These are phyloP conservation scores for Alligator sinensis DNA, from an alignment of 2,113 vertebrate species.

Conservation along the genomic window DNA sequence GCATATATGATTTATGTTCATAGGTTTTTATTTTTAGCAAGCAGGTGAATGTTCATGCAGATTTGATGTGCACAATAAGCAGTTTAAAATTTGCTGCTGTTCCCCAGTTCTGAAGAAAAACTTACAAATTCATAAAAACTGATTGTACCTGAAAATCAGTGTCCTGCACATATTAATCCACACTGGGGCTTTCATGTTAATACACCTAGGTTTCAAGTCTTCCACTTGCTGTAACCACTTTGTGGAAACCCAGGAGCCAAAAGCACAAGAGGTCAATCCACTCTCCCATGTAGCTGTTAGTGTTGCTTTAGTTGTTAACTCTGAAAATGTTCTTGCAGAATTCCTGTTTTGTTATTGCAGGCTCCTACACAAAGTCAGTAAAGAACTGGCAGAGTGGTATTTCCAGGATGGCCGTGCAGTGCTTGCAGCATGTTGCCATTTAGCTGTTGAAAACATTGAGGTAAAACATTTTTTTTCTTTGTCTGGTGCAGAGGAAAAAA, in stretches of 20 bases:
- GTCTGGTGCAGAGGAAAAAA: background rate
- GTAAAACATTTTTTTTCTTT: slow-evolving; percentile 71
- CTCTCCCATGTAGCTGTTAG: background rate
- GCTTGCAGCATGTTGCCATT: slow-evolving; percentile 92
- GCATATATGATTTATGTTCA: background rate
- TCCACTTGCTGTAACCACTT: background rate
- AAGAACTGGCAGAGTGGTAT: slow-evolving; percentile 94
- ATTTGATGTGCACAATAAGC: background rate
- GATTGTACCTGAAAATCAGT: background rate
- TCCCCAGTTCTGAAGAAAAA: background rate
- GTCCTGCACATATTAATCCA: too few relatives aligned
- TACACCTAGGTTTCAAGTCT: background rate
- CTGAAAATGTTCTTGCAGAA: background rate
- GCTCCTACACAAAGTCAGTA: slow-evolving; percentile 86
- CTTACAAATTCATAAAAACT: background rate
- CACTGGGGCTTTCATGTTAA: background rate
- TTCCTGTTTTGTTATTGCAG: slow-evolving; percentile 70
- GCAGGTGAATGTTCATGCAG: background rate
- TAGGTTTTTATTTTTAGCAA: background rate
- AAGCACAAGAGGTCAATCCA: background rate
- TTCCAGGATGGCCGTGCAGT: slow-evolving; percentile 91
- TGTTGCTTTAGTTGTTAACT: background rate
- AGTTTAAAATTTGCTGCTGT: background rate
- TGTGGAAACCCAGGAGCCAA: background rate
- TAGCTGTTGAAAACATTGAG: slow-evolving; percentile 92